Conservation (phyloP, 2,113 vertebrate genomes). For the Oncorhynchus masou region DNA sequence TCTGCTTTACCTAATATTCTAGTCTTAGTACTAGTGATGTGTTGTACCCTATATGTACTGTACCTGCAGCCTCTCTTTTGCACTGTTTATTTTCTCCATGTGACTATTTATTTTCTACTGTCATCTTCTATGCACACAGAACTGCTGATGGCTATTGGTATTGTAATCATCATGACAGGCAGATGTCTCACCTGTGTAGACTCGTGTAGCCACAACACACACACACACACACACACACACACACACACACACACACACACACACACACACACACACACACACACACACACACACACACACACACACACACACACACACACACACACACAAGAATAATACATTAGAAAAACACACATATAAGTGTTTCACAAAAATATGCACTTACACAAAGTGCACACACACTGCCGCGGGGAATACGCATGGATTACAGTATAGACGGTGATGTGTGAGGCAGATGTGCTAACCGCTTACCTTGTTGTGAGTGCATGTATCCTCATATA, state of each 20-base stretch:
- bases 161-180: constrained; percentile 1
- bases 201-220: background rate
- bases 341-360: constrained; percentile 1
- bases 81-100: background rate
- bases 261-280: constrained; percentile 9
- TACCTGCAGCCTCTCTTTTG: background rate
- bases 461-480: background rate
- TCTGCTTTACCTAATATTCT: background rate
- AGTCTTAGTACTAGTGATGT: background rate
- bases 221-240: constrained; percentile 4
- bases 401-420: too few relatives aligned
- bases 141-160: background rate
- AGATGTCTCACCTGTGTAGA: background rate
- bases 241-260: constrained; percentile 5
- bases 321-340: constrained; percentile 36
- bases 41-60: background rate
- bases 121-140: background rate
- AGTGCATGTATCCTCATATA: background rate
- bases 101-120: background rate
- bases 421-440: too few relatives aligned
- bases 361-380: constrained; percentile 17
- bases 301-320: constrained; percentile 6
- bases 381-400: too few relatives aligned
- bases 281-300: constrained; percentile 12
- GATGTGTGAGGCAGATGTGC: background rate